Base-by-base conservation (phyloP, 2,888 invertebrate genomes). In the Ectropis crepuscularia region DNA sequence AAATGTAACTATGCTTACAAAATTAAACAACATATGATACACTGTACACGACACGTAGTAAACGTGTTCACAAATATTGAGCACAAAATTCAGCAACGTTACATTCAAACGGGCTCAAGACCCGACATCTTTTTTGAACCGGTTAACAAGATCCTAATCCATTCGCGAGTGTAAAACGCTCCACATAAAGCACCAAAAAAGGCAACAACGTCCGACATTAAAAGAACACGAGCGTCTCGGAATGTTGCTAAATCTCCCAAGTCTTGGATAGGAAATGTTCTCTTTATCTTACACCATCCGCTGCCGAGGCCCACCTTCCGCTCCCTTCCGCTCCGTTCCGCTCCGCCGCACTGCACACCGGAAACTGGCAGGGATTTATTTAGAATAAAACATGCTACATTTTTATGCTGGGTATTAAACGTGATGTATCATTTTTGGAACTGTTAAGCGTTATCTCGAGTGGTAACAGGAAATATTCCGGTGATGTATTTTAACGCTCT, bases 251-350 rank as follows among this genome's bases (percentile, higher is more conserved):
- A 87, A 87, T 87, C 86, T 87, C 84, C 82, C 85, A 81, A 88
- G 89, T 86, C 88, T 87, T 85, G 88, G 86, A 88, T 87, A 90
- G 92, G 92, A 91, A 91, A 91, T 90, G 90, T 90, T 90, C 90
- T 86, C 91, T 91, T 90, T 91, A 91, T 92, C 92, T 91, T 90
- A 89, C 86, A 89, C 89, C 89, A 90, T 90, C 89, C 90, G 86
- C 85, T 90, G 89, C 90, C 90, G 86, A 89, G 85, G 80, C 85
- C 81, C 79, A 86, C 85, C 88, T 90, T 89, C 91, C 89, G 88
- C 79, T 80, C 81, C 84, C 88, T 90, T 88, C 90, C 89, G 88
- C 80, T 80, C 81, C 82, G 79, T 88, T 88, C 85, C 90, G 84
- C 83, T 72, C 72, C 82, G 79, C 76, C 81, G 85, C 85, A 80